Conservation (phyloP, 1,140 invertebrate species). For the Zaprionus camerounensis region DNA sequence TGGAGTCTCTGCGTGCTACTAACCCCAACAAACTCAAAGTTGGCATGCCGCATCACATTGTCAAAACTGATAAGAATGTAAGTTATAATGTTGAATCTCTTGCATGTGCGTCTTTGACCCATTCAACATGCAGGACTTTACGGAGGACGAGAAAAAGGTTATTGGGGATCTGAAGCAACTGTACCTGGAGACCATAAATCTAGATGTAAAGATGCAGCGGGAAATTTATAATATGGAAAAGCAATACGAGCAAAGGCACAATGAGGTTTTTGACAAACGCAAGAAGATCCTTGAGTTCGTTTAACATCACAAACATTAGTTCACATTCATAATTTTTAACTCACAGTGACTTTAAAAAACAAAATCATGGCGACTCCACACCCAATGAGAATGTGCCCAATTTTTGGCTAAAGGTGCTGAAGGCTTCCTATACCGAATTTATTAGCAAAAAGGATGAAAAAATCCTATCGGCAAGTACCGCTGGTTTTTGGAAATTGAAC, state of each 20-base stretch:
- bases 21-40: constrained; percentile 34
- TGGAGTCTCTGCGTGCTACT: constrained; percentile 26
- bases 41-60: constrained; percentile 9
- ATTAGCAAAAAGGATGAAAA: constrained; percentile 92
- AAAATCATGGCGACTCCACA: constrained; percentile 59
- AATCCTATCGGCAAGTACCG: constrained; percentile 88
- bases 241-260: constrained; percentile 88
- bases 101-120: not conserved
- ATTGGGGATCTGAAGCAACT: constrained; percentile 94
- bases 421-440: constrained; percentile 90
- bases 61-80: constrained; percentile 40
- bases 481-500: not conserved
- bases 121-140: constrained; percentile 33
- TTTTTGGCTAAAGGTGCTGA: constrained; percentile 97
- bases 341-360: constrained; percentile 60
- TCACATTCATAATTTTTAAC: not conserved
- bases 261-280: constrained; percentile 76
- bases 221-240: constrained; percentile 95
- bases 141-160: constrained; percentile 89
- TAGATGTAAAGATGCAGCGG: constrained; percentile 95
- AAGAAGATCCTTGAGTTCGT: constrained; percentile 72
- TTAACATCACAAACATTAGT: not conserved
- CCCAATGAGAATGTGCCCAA: constrained; percentile 89
- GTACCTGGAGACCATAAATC: constrained; percentile 91
- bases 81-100: not conserved